Percentiles rank a stretch among this genome's conserved stretches.
These are phyloP conservation scores for Axinella damicornis DNA, from an alignment of 37 sponge, comb jelly and placozoan species.

Conservation along the genomic window DNA sequence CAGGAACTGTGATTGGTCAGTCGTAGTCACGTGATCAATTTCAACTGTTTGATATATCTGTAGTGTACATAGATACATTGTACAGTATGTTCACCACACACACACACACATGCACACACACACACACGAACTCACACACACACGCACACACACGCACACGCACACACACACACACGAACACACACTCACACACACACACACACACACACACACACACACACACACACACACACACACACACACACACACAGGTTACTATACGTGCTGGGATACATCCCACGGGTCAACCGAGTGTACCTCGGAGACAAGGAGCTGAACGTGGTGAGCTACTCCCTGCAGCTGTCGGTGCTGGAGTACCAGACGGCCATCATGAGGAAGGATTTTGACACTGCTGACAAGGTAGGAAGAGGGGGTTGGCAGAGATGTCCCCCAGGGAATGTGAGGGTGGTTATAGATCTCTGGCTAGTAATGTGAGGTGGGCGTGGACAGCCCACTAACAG, in stretches of 20 bases:
- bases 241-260: conserved; percentile 79
- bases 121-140: background rate
- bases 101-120: too few relatives aligned
- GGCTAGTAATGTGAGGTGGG: background rate
- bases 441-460: background rate
- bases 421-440: too few relatives aligned
- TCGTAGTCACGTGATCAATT: too few relatives aligned
- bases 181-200: too few relatives aligned
- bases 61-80: too few relatives aligned
- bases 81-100: too few relatives aligned
- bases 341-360: conserved; percentile 96
- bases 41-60: too few relatives aligned
- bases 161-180: too few relatives aligned
- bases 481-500: too few relatives aligned
- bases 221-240: too few relatives aligned
- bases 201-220: background rate
- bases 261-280: conserved; percentile 93
- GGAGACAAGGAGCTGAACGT: conserved; percentile 94
- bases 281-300: conserved; percentile 91
- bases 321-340: conserved; percentile 84
- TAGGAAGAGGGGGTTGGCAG: too few relatives aligned
- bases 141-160: background rate
- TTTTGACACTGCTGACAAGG: conserved; percentile 90
- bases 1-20: too few relatives aligned
- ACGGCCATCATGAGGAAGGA: conserved; percentile 97